Evolutionary conservation across 2,113 vertebrate genomes (phyloP).

Genomic region (Platysternon megacephalum): DNA sequence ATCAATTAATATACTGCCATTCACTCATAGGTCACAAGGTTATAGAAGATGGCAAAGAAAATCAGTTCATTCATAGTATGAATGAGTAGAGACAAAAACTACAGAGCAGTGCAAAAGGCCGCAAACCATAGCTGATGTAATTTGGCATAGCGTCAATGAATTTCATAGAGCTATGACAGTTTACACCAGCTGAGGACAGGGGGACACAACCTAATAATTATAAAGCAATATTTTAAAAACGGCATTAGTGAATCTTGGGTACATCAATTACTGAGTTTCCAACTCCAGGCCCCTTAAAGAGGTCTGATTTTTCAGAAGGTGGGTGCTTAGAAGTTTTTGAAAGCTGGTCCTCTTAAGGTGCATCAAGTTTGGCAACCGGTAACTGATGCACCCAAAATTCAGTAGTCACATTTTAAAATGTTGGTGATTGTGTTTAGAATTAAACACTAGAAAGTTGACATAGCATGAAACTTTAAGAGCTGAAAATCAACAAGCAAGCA

Average conservation of each 20-base stretch:
- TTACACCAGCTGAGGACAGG: not conserved
- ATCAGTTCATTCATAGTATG: not conserved
- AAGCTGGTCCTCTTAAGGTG: rapidly evolving
- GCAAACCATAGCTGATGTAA: not conserved
- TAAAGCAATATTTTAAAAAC: not conserved
- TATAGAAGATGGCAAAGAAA: not conserved
- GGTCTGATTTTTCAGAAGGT: not conserved
- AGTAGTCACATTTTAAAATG: not conserved
- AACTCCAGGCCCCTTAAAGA: not conserved
- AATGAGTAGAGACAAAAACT: not conserved
- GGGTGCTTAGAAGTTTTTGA: not conserved
- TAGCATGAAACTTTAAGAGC: not conserved
- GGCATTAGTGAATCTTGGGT: rapidly evolving
- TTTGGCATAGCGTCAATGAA: not conserved
- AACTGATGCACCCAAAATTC: not conserved
- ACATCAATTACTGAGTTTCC: not conserved
- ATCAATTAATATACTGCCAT: not conserved
- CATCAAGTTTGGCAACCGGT: not conserved
- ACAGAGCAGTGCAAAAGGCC: not conserved
- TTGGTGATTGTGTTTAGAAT: not conserved
- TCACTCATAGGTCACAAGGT: not conserved
- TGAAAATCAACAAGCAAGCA: not conserved
- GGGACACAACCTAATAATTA: not conserved
- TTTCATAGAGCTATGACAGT: not conserved
- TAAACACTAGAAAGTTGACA: not conserved